Evolutionary conservation across 1,140 invertebrate genomes (phyloP), one percentile per base, ranked within the genome.

Genomic region (Lasaia peninsularis): DNA sequence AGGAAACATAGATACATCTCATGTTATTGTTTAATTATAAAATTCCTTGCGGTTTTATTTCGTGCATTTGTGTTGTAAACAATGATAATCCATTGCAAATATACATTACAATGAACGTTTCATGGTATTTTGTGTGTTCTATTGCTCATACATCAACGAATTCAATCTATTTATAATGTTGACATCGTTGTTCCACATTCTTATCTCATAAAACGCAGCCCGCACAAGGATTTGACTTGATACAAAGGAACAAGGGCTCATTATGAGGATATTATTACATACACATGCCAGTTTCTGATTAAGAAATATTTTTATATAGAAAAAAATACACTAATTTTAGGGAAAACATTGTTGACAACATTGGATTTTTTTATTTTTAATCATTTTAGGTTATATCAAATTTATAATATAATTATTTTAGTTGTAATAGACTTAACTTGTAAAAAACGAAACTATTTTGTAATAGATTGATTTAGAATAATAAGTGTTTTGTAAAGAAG

Each of bases 161-260:
- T 76, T 72, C 78, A 80, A 71, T 79, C 76, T 85, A 82, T 82
- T 83, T 81, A 78, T 86, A 86, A 75, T 66, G 78, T 78, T 81
- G 77, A 83, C 73, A 78, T 71, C 67, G 69, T 28, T 55, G 82
- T 64, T 72, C 78, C 59, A 85, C 73, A 83, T 81, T 81, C 77
- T 81, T 86, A 86, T 81, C 82, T 78, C 68, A 67, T 62, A 57
- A 68, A 71, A 77, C 60, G 57, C 62, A 65, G 63, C 64, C 69
- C 67, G 67, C 65, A 66, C 58, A 73, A 77, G 69, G 63, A 66
- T 73, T 69, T 77, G 65, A 71, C 57, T 16, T 31, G 69, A 73
- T 82, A 74, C 69, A 59, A 51, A 55, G 53, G 58, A 60, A 64
- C 34, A 37, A 63, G 54, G 63, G 32, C 54, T 67, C 53, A 51